Percentiles rank a stretch among this genome's conserved stretches.
These are phyloP conservation scores for Anguilla megastoma DNA, from an alignment of 2,797 vertebrate genomes.

Conservation along the genomic window DNA sequence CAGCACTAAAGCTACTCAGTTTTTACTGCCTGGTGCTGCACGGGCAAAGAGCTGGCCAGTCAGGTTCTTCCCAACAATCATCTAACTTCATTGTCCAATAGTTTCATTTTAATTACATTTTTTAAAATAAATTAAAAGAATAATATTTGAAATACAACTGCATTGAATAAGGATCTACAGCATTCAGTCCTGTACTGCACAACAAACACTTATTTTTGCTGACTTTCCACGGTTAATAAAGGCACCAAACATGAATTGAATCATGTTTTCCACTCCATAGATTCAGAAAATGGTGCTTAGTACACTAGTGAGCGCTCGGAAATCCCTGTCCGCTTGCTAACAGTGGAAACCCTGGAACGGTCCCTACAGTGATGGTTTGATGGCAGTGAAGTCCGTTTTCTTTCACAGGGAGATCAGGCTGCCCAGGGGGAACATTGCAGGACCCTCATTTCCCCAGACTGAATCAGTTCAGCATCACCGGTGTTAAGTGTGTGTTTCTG, in stretches of 20 bases:
- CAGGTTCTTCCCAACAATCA: not conserved
- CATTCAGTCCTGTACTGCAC: constrained; percentile 67
- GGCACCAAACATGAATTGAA: constrained; percentile 75
- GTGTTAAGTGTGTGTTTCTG: not conserved
- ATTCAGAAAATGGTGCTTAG: constrained; percentile 78
- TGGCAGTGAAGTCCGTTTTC: constrained; percentile 61
- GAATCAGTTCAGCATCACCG: not conserved
- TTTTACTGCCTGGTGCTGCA: constrained; percentile 58
- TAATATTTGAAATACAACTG: constrained; percentile 62
- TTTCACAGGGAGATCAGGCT: constrained; percentile 53
- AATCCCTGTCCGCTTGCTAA: constrained; percentile 75
- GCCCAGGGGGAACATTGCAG: constrained; percentile 50
- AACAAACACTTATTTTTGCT: constrained; percentile 65
- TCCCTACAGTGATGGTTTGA: constrained; percentile 67
- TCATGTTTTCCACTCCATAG: constrained; percentile 78
- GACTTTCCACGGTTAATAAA: constrained; percentile 71
- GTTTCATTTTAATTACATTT: constrained; percentile 46
- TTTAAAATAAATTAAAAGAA: constrained; percentile 56
- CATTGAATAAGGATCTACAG: constrained; percentile 65
- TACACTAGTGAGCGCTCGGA: constrained; percentile 70
- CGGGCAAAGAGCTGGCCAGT: constrained; percentile 22
- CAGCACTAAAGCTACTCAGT: constrained; percentile 58
- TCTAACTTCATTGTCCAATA: constrained; percentile 44
- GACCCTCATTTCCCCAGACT: constrained; percentile 31
- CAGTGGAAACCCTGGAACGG: constrained; percentile 73